Evolutionary conservation across 2,888 invertebrate species (phyloP).

Genomic region (Dryadula phaetusa): DNA sequence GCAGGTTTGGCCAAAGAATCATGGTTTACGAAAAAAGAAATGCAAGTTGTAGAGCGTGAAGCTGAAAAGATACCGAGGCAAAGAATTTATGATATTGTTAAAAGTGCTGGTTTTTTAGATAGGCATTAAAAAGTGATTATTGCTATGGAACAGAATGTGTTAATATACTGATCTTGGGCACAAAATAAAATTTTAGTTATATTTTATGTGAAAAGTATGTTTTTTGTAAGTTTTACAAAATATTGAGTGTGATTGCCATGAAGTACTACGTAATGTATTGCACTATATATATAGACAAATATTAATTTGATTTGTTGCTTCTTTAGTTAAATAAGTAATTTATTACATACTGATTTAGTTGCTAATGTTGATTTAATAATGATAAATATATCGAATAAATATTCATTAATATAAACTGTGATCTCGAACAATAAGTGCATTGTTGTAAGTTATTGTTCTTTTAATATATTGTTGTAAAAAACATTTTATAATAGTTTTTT

Average conservation of each 20-base stretch:
- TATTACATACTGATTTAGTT: slow-evolving; percentile 7
- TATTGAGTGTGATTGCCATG: not conserved
- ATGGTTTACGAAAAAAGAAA: slow-evolving; percentile 91
- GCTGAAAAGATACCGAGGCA: slow-evolving; percentile 92
- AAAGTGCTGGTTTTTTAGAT: slow-evolving; percentile 87
- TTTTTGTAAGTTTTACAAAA: not conserved
- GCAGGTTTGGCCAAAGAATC: slow-evolving; percentile 90
- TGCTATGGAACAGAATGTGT: not conserved
- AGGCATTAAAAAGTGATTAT: slow-evolving; percentile 52
- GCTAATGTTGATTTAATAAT: slow-evolving; percentile 16
- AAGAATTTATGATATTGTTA: slow-evolving; percentile 89
- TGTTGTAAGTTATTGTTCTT: slow-evolving; percentile 76
- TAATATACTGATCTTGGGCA: not conserved
- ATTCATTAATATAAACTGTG: slow-evolving; percentile 59
- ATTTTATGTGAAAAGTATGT: not conserved
- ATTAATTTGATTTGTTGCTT: not conserved
- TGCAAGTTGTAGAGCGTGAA: slow-evolving; percentile 90
- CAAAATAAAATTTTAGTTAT: not conserved
- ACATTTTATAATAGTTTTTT: slow-evolving; percentile 19
- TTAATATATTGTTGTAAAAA: slow-evolving; percentile 38
- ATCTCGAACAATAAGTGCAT: slow-evolving; percentile 80
- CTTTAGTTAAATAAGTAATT: slow-evolving; percentile 12
- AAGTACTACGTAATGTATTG: too few relatives aligned
- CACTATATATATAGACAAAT: not conserved
- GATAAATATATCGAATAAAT: not conserved